These are phyloP conservation scores for Hypomecis atomaria DNA, from an alignment of 2,888 invertebrate species.

Conservation along the genomic window DNA sequence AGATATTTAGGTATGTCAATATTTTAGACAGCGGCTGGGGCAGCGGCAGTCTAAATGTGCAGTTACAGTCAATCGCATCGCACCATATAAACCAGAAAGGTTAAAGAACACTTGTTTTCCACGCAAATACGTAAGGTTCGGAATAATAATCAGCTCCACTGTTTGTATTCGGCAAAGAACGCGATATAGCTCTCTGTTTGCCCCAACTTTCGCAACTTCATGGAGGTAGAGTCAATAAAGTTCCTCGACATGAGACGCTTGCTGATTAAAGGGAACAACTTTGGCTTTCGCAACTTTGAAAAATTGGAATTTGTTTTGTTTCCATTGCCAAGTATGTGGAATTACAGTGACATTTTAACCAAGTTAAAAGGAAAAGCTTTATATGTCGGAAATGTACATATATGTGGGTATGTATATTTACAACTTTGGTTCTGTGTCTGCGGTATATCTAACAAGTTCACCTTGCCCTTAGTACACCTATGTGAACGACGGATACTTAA, in stretches of 20 bases:
- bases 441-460: too few species aligned
- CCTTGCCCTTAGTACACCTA: too few species aligned
- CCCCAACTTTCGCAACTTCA: conserved; percentile 19
- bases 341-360: too few species aligned
- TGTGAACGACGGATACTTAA: too few species aligned
- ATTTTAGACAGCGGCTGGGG: too few species aligned
- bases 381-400: too few species aligned
- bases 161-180: conserved; percentile 27
- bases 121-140: conserved; percentile 21
- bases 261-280: conserved; percentile 3
- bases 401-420: too few species aligned
- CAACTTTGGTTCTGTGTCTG: too few species aligned
- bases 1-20: too few species aligned
- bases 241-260: conserved; percentile 10
- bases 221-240: conserved; percentile 9
- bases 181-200: conserved; percentile 26
- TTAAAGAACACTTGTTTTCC: conserved; percentile 23
- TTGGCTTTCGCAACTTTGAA: not conserved
- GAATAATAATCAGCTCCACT: conserved; percentile 29
- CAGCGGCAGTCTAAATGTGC: too few species aligned
- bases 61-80: conserved; percentile 7
- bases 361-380: too few species aligned
- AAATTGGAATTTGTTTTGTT: not conserved
- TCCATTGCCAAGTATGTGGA: not conserved
- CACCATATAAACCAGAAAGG: not conserved